Percentiles rank a stretch among this genome's conserved stretches.
Evolutionary conservation across 2,113 vertebrate species (phyloP).

Genomic region (Anseranas semipalmata): DNA sequence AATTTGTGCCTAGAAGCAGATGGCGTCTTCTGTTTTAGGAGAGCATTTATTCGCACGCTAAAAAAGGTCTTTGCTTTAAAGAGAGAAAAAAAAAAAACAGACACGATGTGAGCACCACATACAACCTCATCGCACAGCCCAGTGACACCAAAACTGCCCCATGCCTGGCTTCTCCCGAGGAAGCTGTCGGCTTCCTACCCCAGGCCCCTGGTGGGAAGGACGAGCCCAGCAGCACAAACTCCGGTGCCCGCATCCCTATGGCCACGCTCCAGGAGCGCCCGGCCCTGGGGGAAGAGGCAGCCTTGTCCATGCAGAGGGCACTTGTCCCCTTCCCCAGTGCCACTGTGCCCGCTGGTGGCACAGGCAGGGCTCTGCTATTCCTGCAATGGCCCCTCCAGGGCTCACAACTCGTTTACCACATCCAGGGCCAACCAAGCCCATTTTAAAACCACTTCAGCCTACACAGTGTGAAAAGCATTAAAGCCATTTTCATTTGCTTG

Average conservation of each 20-base stretch:
- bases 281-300: too few relatives aligned
- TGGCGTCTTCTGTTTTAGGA: slow-evolving; percentile 36
- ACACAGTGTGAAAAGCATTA: not conserved
- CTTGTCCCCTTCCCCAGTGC: too few relatives aligned
- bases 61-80: slow-evolving; percentile 27
- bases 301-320: too few relatives aligned
- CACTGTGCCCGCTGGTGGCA: too few relatives aligned
- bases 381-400: not conserved
- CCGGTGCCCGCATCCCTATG: too few relatives aligned
- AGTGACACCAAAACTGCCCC: not conserved
- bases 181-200: too few relatives aligned
- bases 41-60: not conserved
- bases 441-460: not conserved
- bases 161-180: not conserved
- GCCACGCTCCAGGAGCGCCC: too few relatives aligned
- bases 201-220: too few relatives aligned
- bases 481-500: slow-evolving; percentile 14
- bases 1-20: slow-evolving; percentile 41
- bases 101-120: not conserved
- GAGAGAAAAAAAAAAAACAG: not conserved
- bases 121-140: not conserved
- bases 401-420: not conserved
- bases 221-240: too few relatives aligned
- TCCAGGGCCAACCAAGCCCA: not conserved
- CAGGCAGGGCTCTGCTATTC: not conserved